Evolutionary conservation across 2,113 vertebrate species (phyloP).

Genomic region (Meles meles): DNA sequence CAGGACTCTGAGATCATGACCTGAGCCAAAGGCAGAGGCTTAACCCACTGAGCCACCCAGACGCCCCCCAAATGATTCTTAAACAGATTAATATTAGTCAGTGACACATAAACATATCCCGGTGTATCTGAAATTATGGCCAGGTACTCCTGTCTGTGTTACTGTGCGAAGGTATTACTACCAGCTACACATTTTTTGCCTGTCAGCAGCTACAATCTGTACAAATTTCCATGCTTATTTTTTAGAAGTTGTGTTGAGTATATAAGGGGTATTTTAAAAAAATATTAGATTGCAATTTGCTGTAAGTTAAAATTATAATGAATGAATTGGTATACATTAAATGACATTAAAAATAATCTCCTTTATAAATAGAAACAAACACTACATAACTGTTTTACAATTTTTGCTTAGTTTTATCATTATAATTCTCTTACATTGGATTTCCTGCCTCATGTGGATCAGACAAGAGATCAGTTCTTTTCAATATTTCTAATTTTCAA

Average conservation of each 20-base stretch:
- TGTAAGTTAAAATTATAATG: constrained; percentile 27
- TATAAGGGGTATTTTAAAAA: background rate
- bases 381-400: background rate
- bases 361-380: constrained; percentile 20
- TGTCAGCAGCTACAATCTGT: background rate
- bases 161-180: background rate
- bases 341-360: background rate
- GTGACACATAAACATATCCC: background rate
- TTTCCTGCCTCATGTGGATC: constrained; percentile 44
- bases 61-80: background rate
- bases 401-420: background rate
- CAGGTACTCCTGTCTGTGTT: background rate
- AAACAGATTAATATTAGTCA: background rate
- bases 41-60: no score
- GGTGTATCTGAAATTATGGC: background rate
- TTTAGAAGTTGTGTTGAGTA: constrained; percentile 30
- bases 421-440: constrained; percentile 36
- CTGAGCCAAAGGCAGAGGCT: no score
- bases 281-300: background rate
- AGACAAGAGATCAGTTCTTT: constrained; percentile 58
- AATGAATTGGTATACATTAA: background rate
- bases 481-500: constrained; percentile 71
- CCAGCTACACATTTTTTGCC: background rate
- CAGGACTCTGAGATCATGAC: no score
- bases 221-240: constrained; percentile 25